phyloP scores from a whole-genome alignment of 2,888 invertebrate genomes.

The Entomobrya multifasciata region DNA sequence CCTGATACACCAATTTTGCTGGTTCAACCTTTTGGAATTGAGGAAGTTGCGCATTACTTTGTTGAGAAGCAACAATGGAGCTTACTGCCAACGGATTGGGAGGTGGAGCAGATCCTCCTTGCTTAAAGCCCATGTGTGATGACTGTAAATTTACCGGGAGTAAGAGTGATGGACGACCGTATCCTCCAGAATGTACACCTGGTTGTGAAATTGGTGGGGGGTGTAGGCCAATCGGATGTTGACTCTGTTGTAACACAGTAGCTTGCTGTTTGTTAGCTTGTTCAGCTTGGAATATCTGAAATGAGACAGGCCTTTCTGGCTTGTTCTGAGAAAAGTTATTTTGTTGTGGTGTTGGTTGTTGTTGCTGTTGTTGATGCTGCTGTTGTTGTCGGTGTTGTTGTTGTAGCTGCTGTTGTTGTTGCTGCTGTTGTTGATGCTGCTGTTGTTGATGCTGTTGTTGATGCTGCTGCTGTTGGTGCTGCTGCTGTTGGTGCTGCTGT shows the following conservation, averaged over 20 bases:
- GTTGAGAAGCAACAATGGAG: constrained; percentile 53
- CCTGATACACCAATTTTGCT: constrained; percentile 78
- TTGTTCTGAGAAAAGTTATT: constrained; percentile 17
- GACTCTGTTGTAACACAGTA: constrained; percentile 54
- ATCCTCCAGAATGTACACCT: not conserved
- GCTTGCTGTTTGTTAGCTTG: constrained; percentile 56
- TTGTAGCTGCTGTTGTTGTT: too few species aligned
- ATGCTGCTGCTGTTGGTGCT: not conserved
- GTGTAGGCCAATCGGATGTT: constrained; percentile 39
- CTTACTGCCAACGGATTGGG: constrained; percentile 61
- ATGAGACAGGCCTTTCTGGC: constrained; percentile 63
- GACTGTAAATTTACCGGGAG: constrained; percentile 60
- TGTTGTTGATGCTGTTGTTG: too few species aligned
- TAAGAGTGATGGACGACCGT: constrained; percentile 68
- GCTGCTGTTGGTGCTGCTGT: not conserved
- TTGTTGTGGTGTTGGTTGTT: not conserved
- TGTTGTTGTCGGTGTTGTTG: too few species aligned
- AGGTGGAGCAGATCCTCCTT: constrained; percentile 18
- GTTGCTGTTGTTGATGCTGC: not conserved
- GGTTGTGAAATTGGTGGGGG: constrained; percentile 54
- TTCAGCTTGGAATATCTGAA: constrained; percentile 71
- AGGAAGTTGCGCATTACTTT: constrained; percentile 7
- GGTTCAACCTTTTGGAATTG: constrained; percentile 75
- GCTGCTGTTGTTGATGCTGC: not conserved
- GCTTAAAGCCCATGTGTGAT: constrained; percentile 10